These are phyloP conservation scores for Andrena chrysosceles DNA, from an alignment of 2,888 invertebrate genomes.

Conservation along the genomic window DNA sequence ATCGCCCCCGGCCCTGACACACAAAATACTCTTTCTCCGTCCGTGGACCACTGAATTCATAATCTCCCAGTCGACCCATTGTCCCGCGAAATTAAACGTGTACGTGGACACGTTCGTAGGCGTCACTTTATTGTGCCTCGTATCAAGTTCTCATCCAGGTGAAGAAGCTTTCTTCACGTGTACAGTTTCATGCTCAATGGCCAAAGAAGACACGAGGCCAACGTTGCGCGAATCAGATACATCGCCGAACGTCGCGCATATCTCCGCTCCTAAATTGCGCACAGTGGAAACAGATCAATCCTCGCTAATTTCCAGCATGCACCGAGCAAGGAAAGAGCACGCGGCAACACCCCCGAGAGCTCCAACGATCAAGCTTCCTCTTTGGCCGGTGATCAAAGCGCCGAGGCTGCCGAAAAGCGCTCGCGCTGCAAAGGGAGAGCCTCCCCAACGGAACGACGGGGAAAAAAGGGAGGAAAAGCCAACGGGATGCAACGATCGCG, in stretches of 20 bases:
- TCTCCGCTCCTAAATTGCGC: too few species aligned
- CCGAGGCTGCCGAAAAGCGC: slow-evolving; percentile 2
- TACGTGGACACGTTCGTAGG: slow-evolving; percentile 40
- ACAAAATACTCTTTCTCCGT: slow-evolving; percentile 57
- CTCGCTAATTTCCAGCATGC: too few species aligned
- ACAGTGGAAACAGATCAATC: too few species aligned
- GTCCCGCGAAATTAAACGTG: slow-evolving; percentile 57
- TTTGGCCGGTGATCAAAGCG: slow-evolving; percentile 14
- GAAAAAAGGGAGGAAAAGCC: slow-evolving; percentile 12
- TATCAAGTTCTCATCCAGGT: neutral
- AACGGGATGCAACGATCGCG: slow-evolving; percentile 11
- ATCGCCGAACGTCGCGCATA: too few species aligned
- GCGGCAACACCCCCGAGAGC: neutral
- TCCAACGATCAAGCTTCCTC: slow-evolving; percentile 1
- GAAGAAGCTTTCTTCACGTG: neutral
- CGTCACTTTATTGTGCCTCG: slow-evolving; percentile 15
- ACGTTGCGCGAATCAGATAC: too few species aligned
- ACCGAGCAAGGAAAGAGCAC: neutral
- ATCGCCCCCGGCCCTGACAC: slow-evolving; percentile 60
- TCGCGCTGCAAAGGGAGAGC: slow-evolving; percentile 10
- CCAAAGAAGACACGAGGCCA: too few species aligned
- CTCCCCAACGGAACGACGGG: neutral
- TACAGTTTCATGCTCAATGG: too few species aligned
- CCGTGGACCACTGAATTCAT: slow-evolving; percentile 48
- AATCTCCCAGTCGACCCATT: slow-evolving; percentile 44